A percentile compares a stretch with the other conserved stretches of the same genome.
phyloP scores from a whole-genome alignment of 2,888 invertebrate species.

The Acheta domesticus region DNA sequence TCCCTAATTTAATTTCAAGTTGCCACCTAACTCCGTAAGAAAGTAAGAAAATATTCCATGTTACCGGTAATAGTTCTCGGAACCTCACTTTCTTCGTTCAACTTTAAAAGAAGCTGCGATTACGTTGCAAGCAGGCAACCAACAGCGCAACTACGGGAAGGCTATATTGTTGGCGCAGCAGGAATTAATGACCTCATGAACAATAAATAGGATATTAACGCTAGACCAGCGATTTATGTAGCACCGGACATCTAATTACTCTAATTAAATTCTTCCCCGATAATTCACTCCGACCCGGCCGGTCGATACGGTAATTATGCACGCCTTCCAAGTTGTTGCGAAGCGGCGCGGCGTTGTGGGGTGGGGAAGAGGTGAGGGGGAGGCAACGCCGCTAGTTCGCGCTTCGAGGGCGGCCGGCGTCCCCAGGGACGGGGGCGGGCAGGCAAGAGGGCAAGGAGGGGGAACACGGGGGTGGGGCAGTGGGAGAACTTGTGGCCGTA shows the following conservation, averaged over 20 bases:
- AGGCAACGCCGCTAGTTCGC: neutral
- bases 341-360: neutral
- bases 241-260: slow-evolving; percentile 10
- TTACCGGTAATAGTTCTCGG: neutral
- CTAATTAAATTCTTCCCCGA: slow-evolving; percentile 10
- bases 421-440: too few species aligned
- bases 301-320: slow-evolving; percentile 18
- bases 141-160: too few species aligned
- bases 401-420: too few species aligned
- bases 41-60: too few species aligned
- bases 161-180: neutral
- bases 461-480: too few species aligned
- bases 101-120: neutral
- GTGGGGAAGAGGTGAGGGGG: neutral
- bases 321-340: neutral
- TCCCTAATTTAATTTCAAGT: neutral
- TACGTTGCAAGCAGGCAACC: too few species aligned
- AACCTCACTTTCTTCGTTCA: neutral
- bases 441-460: too few species aligned
- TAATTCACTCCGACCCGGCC: neutral
- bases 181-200: slow-evolving; percentile 7
- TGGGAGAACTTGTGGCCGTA: too few species aligned
- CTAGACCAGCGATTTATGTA: neutral
- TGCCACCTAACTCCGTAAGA: neutral
- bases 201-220: slow-evolving; percentile 18